A percentile compares a stretch with the other conserved stretches of the same genome.
Conservation (phyloP, 2,797 vertebrate genomes). For the Heterohyrax brucei region DNA sequence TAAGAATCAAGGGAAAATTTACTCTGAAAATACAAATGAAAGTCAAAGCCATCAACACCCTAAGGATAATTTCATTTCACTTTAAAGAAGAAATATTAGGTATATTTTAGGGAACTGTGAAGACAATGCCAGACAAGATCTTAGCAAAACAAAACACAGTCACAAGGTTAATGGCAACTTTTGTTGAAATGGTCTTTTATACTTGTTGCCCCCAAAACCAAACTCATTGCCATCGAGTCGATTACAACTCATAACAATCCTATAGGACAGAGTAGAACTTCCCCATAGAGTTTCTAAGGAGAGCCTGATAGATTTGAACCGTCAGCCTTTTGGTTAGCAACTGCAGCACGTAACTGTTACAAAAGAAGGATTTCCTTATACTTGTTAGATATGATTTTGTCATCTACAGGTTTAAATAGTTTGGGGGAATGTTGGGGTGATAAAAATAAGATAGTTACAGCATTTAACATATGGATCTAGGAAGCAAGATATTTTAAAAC, state of each 20-base stretch:
- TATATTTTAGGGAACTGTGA: conserved; percentile 56
- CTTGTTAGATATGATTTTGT: conserved; percentile 33
- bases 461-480: conserved; percentile 51
- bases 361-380: no score
- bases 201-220: background rate
- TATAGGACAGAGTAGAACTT: no score
- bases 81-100: conserved; percentile 7
- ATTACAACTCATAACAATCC: no score
- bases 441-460: conserved; percentile 53
- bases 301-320: no score
- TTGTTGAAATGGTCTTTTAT: background rate
- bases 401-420: background rate
- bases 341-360: no score
- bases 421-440: background rate
- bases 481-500: conserved; percentile 61
- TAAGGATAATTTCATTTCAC: conserved; percentile 37
- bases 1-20: conserved; percentile 50
- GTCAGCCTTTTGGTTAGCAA: no score
- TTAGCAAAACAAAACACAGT: conserved; percentile 21
- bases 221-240: no score
- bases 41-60: background rate
- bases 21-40: conserved; percentile 52
- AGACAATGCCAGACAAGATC: conserved; percentile 25
- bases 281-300: no score
- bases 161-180: background rate